Evolutionary conservation across 2,113 vertebrate species (phyloP), one percentile per base, ranked within the genome.

Genomic region (Megaleporinus macrocephalus): DNA sequence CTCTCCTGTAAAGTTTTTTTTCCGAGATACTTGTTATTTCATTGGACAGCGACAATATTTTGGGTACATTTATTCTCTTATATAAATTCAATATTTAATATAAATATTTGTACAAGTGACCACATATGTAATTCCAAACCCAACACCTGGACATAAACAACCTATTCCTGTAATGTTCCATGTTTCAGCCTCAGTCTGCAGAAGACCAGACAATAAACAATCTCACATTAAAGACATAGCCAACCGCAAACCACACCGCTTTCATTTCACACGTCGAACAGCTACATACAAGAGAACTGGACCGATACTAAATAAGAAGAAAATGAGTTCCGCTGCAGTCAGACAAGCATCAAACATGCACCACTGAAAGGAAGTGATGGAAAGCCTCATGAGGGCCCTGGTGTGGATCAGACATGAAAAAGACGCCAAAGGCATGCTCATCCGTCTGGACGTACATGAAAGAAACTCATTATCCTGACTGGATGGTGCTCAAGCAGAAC

Each of bases 371-470:
- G 33, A 44, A 24, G 16, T 66, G 44, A 30, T 22, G 1, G 9
- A 78, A 78, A 78, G 27, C 27, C 27, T 53, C 44, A 33, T 5
- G 13, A 53, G 47, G 5, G 14, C 27, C 27, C 47, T 65, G 33
- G 29, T 44, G 29, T 44, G 51, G 49, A 70, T 11, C 47, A 69
- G 47, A 53, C 26, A 59, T 70, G 66, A 70, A 70, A 70, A 79
- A 59, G 6, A 47, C 30, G 53, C 49, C 65, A 59, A 29, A 57
- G 9, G 18, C 41, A 68, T 16, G 20, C 20, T 36, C 65, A 22
- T 41, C 66, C n/a, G 65, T 69, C 65, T 44, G 36, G 66, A 68
- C 41, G 20, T 36, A 36, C 65, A 18, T 33, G 33, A 70, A 44
- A 70, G 33, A 44, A 69, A n/a, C 30, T 33, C 65, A 69, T 69